Evolutionary conservation across 2,888 invertebrate genomes (phyloP).

Genomic region (Eutolmus rufibarbis): DNA sequence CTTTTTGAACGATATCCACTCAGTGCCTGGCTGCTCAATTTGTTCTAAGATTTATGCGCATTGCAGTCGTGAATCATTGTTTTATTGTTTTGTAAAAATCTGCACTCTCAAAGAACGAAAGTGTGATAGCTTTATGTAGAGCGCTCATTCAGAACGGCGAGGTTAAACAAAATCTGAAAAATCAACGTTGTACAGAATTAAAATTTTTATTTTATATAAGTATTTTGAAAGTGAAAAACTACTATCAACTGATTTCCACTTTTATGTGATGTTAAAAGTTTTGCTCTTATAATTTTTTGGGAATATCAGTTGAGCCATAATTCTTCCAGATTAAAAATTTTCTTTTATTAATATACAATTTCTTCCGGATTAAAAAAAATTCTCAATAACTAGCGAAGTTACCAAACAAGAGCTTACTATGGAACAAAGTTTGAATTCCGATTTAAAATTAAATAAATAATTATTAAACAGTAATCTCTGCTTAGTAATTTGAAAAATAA

Average conservation of each 20-base stretch:
- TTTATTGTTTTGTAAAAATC: background rate
- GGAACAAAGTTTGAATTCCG: background rate
- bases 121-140: background rate
- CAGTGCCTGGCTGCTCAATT: background rate
- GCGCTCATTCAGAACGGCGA: background rate
- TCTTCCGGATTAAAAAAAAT: too few relatives aligned
- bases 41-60: background rate
- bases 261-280: too few relatives aligned
- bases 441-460: background rate
- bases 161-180: background rate
- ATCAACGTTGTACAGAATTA: background rate
- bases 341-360: too few relatives aligned
- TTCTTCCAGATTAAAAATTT: too few relatives aligned
- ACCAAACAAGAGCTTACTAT: too few relatives aligned
- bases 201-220: too few relatives aligned
- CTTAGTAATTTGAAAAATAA: background rate
- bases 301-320: too few relatives aligned
- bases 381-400: too few relatives aligned
- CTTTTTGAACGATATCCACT: background rate
- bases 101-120: background rate
- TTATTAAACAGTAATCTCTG: background rate
- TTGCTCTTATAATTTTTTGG: too few relatives aligned
- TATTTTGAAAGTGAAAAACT: too few relatives aligned
- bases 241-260: too few relatives aligned
- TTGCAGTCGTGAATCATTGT: background rate